Evolutionary conservation across 2,888 invertebrate species (phyloP), one percentile per base, ranked within the genome.

Genomic region (Vandiemenella viatica): DNA sequence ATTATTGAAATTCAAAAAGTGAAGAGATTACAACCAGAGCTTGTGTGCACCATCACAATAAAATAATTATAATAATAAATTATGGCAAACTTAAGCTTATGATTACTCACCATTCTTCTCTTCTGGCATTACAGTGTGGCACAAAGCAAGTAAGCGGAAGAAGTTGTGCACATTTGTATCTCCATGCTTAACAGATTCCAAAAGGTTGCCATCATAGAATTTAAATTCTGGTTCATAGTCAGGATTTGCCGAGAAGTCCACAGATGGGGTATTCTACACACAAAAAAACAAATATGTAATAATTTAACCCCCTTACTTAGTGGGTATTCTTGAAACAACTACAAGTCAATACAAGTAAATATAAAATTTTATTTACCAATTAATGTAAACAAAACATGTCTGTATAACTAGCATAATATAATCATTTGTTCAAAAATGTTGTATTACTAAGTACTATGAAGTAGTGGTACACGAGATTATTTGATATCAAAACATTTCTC

Each of bases 51-150:
- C 10, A 10, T 10, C 8, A 32, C 32, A 32, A 32, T 32, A 32
- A 32, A 13, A 10, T 13, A 32, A 32, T 32, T 32, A 13, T 32
- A 32, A 32, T n/a, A n/a, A 40, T 10, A 17, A 7, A 15, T 7
- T 7, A 40, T n/a, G 8, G n/a, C 8, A 40, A 17, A 40, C 7
- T 40, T 40, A 40, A 15, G 7, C 7, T 10, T 8, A 26, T 16
- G 5, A 26, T 21, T 18, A 44, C 56, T 56, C 57, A 60, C 87
- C 86, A 58, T 83, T 80, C 62, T 86, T 85, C 59, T 83, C 81
- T 62, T 91, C 95, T 0, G 96, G 89, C 97, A 98, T 98, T 46
- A 98, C 97, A 2, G 98, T 98, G 65, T 98, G 98, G 65, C 98
- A 99, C 23, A 98, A 74, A 2, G 97, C 90, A 55, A 99, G 73